Base-by-base conservation (phyloP, 2,888 invertebrate genomes). In the Drosophila algonquin region DNA sequence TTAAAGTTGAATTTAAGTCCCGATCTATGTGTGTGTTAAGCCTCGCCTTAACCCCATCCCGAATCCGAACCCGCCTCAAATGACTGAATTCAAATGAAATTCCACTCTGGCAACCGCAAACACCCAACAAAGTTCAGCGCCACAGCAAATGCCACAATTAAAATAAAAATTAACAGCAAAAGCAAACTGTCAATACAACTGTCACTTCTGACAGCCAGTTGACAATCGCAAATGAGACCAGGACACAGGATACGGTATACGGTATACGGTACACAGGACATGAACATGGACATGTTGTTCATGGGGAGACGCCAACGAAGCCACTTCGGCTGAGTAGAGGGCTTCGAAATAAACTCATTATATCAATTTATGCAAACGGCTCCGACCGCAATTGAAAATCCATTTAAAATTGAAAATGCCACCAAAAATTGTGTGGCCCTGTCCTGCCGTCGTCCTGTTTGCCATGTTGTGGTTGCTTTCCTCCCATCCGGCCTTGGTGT, bases 351-450 rank as follows among this genome's bases (percentile, higher is more conserved):
- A 86, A 81, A 87, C 90, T 90, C 90, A 91, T 91, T 89, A 89
- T 80, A 81, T 78, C 77, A 90, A 91, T 90, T 90, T 90, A 91
- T 90, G 90, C 85, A 90, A 90, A 91, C 90, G 82, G 91, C 79
- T 84, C 10, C 86, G 83, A 83, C 90, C 90, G 90, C 91, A 90
- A 91, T 89, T 90, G 90, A 86, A 90, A 90, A 90, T 91, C 90
- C 88, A 91, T 90, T 90, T 90, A 81, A 90, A 90, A 73, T 68
- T 73, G 87, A 79, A 82, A 87, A 82, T 86, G 80, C 76, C 78
- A 67, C 65, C 55, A 45, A 67, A 67, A 55, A 55, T 51, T 3
- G 48, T 48, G 64, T 27, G 30, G 1, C 8, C 30, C 30, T 8
- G 30, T 30, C 30, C 30, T 30, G 30, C 30, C 8, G 30, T 8